Conservation (phyloP, 1,140 invertebrate species). For the Andricus grossulariae region DNA sequence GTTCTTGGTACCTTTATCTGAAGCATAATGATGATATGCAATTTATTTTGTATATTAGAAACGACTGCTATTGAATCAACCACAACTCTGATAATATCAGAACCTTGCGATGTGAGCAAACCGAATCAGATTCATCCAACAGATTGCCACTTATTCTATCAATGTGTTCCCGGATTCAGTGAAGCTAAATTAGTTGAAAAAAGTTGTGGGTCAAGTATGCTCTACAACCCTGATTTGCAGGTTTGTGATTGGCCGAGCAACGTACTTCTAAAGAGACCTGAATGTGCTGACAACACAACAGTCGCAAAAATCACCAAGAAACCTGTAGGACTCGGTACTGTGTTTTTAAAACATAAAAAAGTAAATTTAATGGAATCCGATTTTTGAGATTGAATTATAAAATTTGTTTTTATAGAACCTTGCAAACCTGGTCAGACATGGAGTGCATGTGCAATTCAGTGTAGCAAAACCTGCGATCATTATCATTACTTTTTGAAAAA, state of each 20-base stretch:
- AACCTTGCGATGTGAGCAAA: conserved; percentile 65
- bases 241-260: conserved; percentile 79
- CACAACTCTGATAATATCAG: conserved; percentile 38
- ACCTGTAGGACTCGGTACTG: neutral
- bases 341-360: neutral
- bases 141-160: conserved; percentile 74
- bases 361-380: too few species aligned
- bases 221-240: conserved; percentile 79
- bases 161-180: conserved; percentile 55
- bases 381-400: too few species aligned
- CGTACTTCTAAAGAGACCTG: conserved; percentile 78
- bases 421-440: conserved; percentile 74
- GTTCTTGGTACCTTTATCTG: too few species aligned
- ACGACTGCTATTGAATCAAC: neutral
- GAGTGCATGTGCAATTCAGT: conserved; percentile 80
- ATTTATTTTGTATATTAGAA: neutral
- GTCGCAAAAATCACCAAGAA: neutral
- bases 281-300: conserved; percentile 67
- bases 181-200: conserved; percentile 74
- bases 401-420: neutral
- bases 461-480: conserved; percentile 78
- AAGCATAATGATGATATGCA: neutral
- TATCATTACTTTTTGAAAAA: conserved; percentile 71
- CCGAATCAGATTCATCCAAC: conserved; percentile 74
- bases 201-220: conserved; percentile 76